Percentiles rank a stretch among this genome's conserved stretches.
Conservation (phyloP, 2,888 invertebrate genomes). For the Morpho helenor region DNA sequence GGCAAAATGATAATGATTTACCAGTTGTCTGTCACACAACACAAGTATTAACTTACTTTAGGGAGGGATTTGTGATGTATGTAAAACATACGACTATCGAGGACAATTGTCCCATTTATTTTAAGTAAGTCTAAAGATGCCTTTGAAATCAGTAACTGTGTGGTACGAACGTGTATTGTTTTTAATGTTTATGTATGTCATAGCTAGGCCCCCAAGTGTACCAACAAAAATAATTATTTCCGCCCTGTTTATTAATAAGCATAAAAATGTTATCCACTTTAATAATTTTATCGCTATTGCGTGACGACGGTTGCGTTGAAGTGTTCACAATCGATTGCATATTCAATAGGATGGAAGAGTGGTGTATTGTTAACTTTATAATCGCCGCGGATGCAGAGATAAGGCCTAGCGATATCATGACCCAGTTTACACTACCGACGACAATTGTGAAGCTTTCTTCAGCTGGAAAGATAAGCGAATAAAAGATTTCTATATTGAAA, state of each 20-base stretch:
- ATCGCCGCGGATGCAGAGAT: constrained; percentile 43
- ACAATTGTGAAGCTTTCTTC: constrained; percentile 37
- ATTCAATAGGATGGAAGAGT: background rate
- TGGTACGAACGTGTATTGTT: too few species aligned
- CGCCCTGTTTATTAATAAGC: background rate
- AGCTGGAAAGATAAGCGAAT: constrained; percentile 29
- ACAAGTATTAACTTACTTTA: too few species aligned
- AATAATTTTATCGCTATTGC: background rate
- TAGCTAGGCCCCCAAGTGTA: background rate
- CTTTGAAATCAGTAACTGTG: too few species aligned
- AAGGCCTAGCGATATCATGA: constrained; percentile 39
- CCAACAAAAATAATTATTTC: constrained; percentile 2
- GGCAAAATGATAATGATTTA: too few species aligned
- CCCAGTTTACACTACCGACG: constrained; percentile 43
- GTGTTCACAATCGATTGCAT: constrained; percentile 10
- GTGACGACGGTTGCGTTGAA: background rate
- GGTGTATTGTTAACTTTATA: constrained; percentile 46
- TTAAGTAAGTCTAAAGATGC: too few species aligned
- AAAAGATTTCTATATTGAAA: constrained; percentile 1
- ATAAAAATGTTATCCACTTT: background rate
- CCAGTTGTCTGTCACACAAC: too few species aligned
- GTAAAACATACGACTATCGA: too few species aligned
- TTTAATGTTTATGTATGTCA: too few species aligned
- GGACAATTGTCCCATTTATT: too few species aligned
- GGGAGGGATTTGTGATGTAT: too few species aligned